These are phyloP conservation scores for Dendrolimus houi DNA, from an alignment of 2,888 invertebrate genomes.

Conservation along the genomic window DNA sequence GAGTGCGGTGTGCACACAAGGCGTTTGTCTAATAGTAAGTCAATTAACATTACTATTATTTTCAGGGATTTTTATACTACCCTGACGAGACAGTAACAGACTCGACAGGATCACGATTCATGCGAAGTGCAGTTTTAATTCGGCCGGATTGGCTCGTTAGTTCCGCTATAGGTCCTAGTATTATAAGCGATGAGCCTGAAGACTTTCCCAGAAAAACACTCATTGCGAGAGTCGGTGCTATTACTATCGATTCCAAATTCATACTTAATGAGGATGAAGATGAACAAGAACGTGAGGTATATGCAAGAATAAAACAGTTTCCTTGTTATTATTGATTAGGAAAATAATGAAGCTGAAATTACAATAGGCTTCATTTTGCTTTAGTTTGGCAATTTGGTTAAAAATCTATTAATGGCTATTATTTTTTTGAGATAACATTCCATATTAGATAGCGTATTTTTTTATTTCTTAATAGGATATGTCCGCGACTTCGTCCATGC, in stretches of 20 bases:
- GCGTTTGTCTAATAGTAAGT: no score
- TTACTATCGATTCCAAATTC: conserved; percentile 42
- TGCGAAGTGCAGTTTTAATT: conserved; percentile 48
- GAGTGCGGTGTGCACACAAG: no score
- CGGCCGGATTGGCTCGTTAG: conserved; percentile 49
- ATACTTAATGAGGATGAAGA: conserved; percentile 59
- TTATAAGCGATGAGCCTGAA: conserved; percentile 18
- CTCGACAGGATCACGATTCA: conserved; percentile 32
- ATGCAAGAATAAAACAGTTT: background rate
- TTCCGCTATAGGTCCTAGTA: conserved; percentile 36
- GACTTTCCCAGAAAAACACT: conserved; percentile 55
- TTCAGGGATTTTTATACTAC: conserved; percentile 59
- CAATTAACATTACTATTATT: conserved; percentile 2
- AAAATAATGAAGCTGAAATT: no score
- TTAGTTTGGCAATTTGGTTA: no score
- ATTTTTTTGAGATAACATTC: no score
- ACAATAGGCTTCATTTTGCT: no score
- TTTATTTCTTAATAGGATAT: no score
- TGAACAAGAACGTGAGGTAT: conserved; percentile 64
- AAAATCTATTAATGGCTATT: no score
- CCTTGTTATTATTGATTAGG: no score
- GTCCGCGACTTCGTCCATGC: no score
- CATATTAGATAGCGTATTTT: no score
- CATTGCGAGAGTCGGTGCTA: conserved; percentile 52
- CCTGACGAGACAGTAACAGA: conserved; percentile 46